A percentile compares a stretch with the other conserved stretches of the same genome.
Conservation (phyloP, 1,140 invertebrate genomes). For the Drosophila nigromelanica region DNA sequence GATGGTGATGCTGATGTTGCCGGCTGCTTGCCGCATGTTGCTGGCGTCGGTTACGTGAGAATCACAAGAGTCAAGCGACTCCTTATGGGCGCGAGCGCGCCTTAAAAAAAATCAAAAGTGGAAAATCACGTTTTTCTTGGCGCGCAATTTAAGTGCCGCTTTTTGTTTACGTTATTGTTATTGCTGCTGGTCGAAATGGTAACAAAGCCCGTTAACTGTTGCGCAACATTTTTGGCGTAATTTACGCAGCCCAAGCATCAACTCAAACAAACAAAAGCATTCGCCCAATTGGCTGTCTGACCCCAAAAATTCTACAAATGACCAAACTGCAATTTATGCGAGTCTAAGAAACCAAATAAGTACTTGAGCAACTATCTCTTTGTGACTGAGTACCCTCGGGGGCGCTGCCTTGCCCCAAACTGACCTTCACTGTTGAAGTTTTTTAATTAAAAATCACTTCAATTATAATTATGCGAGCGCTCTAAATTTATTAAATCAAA, state of each 20-base stretch:
- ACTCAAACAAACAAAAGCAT: slow-evolving; percentile 20
- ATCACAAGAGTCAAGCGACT: slow-evolving; percentile 53
- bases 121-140: slow-evolving; percentile 77
- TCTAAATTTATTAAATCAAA: slow-evolving; percentile 58
- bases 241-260: slow-evolving; percentile 61
- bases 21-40: slow-evolving; percentile 41
- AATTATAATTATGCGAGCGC: slow-evolving; percentile 61
- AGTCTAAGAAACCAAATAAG: slow-evolving; percentile 35
- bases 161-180: slow-evolving; percentile 48
- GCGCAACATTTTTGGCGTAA: slow-evolving; percentile 57
- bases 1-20: slow-evolving; percentile 22
- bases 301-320: slow-evolving; percentile 63
- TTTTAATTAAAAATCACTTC: slow-evolving; percentile 71
- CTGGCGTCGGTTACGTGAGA: slow-evolving; percentile 63
- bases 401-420: slow-evolving; percentile 23
- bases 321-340: slow-evolving; percentile 38
- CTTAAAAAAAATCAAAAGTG: slow-evolving; percentile 69
- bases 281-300: slow-evolving; percentile 16
- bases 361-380: slow-evolving; percentile 49
- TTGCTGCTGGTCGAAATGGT: slow-evolving; percentile 59
- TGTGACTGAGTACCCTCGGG: slow-evolving; percentile 31
- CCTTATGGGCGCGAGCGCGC: slow-evolving; percentile 66
- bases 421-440: slow-evolving; percentile 62
- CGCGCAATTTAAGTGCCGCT: slow-evolving; percentile 69
- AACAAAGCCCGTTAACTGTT: slow-evolving; percentile 57